Evolutionary conservation across 2,113 vertebrate species (phyloP).

Genomic region (Brachypodius melanocephalos): DNA sequence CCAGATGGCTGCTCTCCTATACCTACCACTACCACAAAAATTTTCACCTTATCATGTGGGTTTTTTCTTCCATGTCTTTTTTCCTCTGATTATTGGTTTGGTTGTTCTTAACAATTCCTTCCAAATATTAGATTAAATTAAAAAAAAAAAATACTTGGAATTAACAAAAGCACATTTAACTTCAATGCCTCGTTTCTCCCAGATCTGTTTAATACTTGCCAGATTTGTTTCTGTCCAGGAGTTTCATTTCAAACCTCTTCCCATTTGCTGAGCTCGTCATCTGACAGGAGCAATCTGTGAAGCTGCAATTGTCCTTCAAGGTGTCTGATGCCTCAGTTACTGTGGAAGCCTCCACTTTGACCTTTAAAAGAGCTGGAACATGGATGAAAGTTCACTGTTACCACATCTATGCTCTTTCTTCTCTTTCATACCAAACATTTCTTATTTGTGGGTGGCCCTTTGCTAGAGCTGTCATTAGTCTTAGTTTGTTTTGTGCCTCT

Average conservation of each 20-base stretch:
- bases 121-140: not conserved
- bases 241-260: not conserved
- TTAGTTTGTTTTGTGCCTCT: not conserved
- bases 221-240: not conserved
- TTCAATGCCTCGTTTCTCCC: not conserved
- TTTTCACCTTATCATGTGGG: not conserved
- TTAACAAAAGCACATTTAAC: not conserved
- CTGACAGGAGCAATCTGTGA: not conserved
- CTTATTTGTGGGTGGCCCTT: not conserved
- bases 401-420: not conserved
- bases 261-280: not conserved
- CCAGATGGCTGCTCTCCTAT: not conserved
- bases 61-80: not conserved
- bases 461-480: not conserved
- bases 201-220: not conserved
- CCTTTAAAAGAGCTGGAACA: not conserved
- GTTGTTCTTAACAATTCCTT: not conserved
- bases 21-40: not conserved
- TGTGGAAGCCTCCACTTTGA: not conserved
- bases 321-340: not conserved
- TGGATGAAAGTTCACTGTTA: not conserved
- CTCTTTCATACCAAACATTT: not conserved
- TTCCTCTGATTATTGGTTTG: not conserved
- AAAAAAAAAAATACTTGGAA: not conserved
- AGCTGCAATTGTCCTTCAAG: not conserved